Conservation (phyloP, 2,888 invertebrate genomes). For the Nephrotoma appendiculata region DNA sequence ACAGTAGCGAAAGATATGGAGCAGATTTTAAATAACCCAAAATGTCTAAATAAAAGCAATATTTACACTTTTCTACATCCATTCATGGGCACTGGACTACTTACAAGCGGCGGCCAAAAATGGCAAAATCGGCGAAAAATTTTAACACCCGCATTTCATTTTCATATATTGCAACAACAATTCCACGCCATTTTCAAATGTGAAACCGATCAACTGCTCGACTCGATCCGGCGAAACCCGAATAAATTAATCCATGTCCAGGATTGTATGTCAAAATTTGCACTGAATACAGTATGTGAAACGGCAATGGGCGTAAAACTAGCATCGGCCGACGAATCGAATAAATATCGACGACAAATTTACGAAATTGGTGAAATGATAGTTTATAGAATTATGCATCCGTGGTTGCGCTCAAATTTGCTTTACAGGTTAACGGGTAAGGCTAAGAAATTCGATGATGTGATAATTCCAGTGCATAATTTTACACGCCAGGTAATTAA, state of each 20-base stretch:
- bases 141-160: slow-evolving; percentile 46
- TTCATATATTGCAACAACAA: slow-evolving; percentile 35
- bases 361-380: slow-evolving; percentile 32
- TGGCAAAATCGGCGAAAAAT: slow-evolving; percentile 39
- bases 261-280: slow-evolving; percentile 30
- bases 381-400: slow-evolving; percentile 32
- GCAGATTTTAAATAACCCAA: slow-evolving; percentile 35
- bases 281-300: slow-evolving; percentile 53
- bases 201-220: background rate
- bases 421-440: slow-evolving; percentile 38
- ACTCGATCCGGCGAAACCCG: background rate
- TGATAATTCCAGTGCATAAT: slow-evolving; percentile 27
- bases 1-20: slow-evolving; percentile 37
- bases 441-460: slow-evolving; percentile 34
- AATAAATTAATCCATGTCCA: background rate
- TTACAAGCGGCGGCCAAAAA: slow-evolving; percentile 30
- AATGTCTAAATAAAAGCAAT: slow-evolving; percentile 36
- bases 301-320: slow-evolving; percentile 57
- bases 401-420: slow-evolving; percentile 40
- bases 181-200: background rate
- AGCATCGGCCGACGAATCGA: slow-evolving; percentile 32
- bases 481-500: slow-evolving; percentile 33
- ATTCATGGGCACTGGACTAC: slow-evolving; percentile 37
- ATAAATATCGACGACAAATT: slow-evolving; percentile 42
- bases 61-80: slow-evolving; percentile 34